Evolutionary conservation across 2,113 vertebrate species (phyloP).

Genomic region (Barnardius zonarius): DNA sequence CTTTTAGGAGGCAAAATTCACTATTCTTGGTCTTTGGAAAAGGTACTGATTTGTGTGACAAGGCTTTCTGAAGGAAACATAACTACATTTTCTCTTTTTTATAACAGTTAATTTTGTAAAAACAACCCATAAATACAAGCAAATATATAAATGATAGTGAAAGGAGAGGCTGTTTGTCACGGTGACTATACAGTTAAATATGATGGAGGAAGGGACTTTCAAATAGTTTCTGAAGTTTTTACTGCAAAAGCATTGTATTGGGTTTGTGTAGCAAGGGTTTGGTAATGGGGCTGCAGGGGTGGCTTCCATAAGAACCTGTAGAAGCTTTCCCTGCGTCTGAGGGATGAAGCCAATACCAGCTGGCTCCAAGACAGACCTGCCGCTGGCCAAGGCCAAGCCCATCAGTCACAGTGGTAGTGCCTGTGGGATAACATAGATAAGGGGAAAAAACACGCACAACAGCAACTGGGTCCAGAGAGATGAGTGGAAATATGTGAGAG

Average conservation of each 20-base stretch:
- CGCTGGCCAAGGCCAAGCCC: neutral
- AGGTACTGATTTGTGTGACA: neutral
- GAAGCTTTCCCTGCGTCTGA: neutral
- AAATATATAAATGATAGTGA: neutral
- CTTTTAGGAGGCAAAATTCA: neutral
- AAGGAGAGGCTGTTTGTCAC: neutral
- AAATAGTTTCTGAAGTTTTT: neutral
- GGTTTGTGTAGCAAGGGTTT: neutral
- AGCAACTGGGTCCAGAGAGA: neutral
- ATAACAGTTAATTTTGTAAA: neutral
- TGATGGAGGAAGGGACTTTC: neutral
- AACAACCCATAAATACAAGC: neutral
- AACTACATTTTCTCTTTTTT: neutral
- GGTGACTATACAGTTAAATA: neutral
- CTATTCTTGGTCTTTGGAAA: neutral
- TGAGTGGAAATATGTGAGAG: neutral
- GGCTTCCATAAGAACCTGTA: neutral
- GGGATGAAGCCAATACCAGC: neutral
- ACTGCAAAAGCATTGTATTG: neutral
- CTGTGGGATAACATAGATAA: neutral
- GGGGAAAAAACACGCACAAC: neutral
- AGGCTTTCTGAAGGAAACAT: neutral
- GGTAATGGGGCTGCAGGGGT: neutral
- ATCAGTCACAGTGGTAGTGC: neutral
- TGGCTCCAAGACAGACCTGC: accelerated